phyloP scores from a whole-genome alignment of 2,888 invertebrate genomes.

The Drosophila atripex region DNA sequence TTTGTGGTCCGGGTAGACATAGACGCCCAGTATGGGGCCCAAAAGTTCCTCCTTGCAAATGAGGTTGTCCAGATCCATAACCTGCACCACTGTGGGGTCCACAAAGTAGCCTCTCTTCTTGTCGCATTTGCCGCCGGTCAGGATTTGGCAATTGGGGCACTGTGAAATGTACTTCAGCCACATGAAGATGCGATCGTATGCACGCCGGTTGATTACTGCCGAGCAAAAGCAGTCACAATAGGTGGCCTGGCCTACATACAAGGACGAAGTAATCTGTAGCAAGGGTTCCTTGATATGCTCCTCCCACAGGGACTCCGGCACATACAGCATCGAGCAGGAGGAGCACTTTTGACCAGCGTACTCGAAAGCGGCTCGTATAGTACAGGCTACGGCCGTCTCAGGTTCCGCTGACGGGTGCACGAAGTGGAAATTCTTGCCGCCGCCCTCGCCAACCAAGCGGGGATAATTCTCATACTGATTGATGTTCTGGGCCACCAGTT shows the following conservation, averaged over 20 bases:
- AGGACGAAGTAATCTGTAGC: conserved; percentile 86
- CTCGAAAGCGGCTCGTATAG: conserved; percentile 96
- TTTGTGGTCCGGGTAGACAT: conserved; percentile 93
- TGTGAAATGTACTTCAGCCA: conserved; percentile 92
- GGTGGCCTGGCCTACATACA: conserved; percentile 93
- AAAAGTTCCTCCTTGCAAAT: conserved; percentile 97
- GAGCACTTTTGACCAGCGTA: conserved; percentile 99
- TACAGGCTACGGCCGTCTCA: conserved; percentile 90
- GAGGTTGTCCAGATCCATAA: conserved; percentile 91
- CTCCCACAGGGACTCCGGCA: conserved; percentile 93
- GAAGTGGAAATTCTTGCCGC: conserved; percentile 99
- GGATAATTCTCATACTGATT: conserved; percentile 93
- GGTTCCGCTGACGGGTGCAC: conserved; percentile 95
- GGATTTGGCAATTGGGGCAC: conserved; percentile 84
- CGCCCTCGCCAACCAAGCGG: conserved; percentile 96
- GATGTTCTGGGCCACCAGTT: conserved; percentile 93
- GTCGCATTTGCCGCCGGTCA: conserved; percentile 95
- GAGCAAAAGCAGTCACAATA: conserved; percentile 92
- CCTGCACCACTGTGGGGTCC: conserved; percentile 95
- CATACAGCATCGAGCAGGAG: conserved; percentile 97
- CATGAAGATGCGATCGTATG: conserved; percentile 92
- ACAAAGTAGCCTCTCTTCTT: conserved; percentile 94
- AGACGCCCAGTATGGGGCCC: conserved; percentile 95
- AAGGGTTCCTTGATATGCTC: conserved; percentile 85
- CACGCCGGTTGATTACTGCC: conserved; percentile 97